A percentile compares a stretch with the other conserved stretches of the same genome.
Conservation (phyloP, 2,888 invertebrate species). For the Caenorhabditis sp. region DNA sequence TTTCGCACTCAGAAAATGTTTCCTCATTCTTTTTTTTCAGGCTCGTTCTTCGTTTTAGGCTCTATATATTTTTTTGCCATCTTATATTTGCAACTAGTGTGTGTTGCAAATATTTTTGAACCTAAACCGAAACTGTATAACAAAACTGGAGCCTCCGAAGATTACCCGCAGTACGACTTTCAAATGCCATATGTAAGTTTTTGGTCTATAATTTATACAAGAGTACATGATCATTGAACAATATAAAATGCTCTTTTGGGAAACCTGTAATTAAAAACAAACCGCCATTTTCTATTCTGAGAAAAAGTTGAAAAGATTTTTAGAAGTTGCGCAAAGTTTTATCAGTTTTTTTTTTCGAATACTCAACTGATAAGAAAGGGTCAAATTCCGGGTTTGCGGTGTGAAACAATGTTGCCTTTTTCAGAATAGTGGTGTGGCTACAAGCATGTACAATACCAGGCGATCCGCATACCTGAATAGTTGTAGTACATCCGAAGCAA, state of each 20-base stretch:
- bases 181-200: neutral
- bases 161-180: neutral
- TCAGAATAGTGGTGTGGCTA: conserved; percentile 39
- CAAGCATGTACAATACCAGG: conserved; percentile 40
- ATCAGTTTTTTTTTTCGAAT: neutral
- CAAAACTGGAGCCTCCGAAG: neutral
- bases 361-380: neutral
- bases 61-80: neutral
- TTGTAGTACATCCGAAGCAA: neutral
- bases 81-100: neutral
- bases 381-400: neutral
- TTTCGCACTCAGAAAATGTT: neutral
- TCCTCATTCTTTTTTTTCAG: neutral
- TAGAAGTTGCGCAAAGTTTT: neutral
- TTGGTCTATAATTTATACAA: neutral
- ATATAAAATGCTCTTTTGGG: neutral
- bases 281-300: neutral
- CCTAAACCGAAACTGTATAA: neutral
- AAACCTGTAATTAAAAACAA: neutral
- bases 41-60: neutral
- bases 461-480: conserved; percentile 36
- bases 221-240: no score
- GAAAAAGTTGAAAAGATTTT: neutral
- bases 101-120: neutral
- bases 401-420: neutral